Evolutionary conservation across 2,888 invertebrate species (phyloP), one percentile per base, ranked within the genome.

Genomic region (Melinopterus prodromus): DNA sequence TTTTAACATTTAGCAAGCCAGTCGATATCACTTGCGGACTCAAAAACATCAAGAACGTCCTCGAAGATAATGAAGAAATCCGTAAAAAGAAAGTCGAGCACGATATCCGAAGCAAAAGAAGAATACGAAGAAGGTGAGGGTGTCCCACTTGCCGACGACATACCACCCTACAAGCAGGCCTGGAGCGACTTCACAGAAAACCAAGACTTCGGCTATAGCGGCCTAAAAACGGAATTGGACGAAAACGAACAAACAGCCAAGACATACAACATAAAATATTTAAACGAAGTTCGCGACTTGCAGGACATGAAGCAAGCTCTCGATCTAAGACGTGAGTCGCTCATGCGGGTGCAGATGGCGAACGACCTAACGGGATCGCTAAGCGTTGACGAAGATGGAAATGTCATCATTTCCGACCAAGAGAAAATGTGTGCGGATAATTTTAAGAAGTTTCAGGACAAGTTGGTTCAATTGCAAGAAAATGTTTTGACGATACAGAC

Each of bases 381-480:
- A 9, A 81, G 80, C 75, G 78, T 81, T 69, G 82, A 84, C 69
- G 78, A 82, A 76, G 53, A 79, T 69, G 81, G 82, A 14, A 72
- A 74, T 71, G 9, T 78, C 12, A 71, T 80, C 9, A 26, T 69
- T 16, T 75, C 76, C 12, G 81, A 82, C 7, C 69, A 82, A 9
- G 84, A 85, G 80, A 71, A 78, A 1, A 71, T 72, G 1, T 84
- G 84, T 71, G 72, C 69, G 35, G 81, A 84, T 15, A 79, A 81
- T 38, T 80, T 86, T 37, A 83, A 83, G 6, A 82, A 76, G 16
- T 84, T 85, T 0, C 82, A 86, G 75, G 35, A 71, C 0, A 79
- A 83, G 1, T 76, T 87, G 5, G 7, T 84, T 0, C 81, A 84
- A 70, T 86, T 88, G 79, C 87, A 88, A 82, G 89, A 89, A 83